Evolutionary conservation across 92 coral and sea anemone species (phyloP), one percentile per base, ranked within the genome.

Genomic region (Epizoanthus fatuus): DNA sequence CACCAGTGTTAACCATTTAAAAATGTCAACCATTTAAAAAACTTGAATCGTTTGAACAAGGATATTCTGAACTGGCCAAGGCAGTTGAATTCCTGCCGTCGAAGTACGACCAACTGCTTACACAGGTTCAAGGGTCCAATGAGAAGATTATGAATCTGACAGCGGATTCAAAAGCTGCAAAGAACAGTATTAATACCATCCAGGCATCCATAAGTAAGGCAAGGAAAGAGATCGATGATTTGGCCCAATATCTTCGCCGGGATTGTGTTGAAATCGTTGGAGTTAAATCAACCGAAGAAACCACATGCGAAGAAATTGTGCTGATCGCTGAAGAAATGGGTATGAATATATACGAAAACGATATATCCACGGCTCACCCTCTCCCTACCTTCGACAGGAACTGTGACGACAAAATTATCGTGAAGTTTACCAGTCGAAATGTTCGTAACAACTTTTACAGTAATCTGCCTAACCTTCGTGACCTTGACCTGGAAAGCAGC

Each of bases 1-100:
- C 15, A 84, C 10, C 29, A 6, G 55, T 35, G 88, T 68, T 19
- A 86, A n/a, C n/a, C n/a, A n/a, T n/a, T n/a, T n/a, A n/a, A n/a
- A n/a, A n/a, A n/a, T n/a, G n/a, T n/a, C n/a, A n/a, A n/a, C n/a
- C n/a, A n/a, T n/a, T n/a, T n/a, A n/a, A n/a, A 67, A 67, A 67
- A 39, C 52, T 67, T 67, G 72, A 39, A 67, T 25, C 38, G 42
- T 37, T 67, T 35, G 45, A 67, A 39, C 47, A 42, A 2, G 42
- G 38, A 67, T 9, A 39, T 67, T 1, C 42, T 67, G 72, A 39
- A 25, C 47, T 67, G 72, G 15, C 52, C 5, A 66, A 66, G 16
- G 42, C 72, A 4, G 72, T 67, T 14, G 72, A 66, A 39, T 38
- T 66, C 42, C 16, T 66, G 49, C 38, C 72, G 72, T 25, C 49